Evolutionary conservation across 2,888 invertebrate species (phyloP), one percentile per base, ranked within the genome.

Genomic region (Limnephilus marmoratus): DNA sequence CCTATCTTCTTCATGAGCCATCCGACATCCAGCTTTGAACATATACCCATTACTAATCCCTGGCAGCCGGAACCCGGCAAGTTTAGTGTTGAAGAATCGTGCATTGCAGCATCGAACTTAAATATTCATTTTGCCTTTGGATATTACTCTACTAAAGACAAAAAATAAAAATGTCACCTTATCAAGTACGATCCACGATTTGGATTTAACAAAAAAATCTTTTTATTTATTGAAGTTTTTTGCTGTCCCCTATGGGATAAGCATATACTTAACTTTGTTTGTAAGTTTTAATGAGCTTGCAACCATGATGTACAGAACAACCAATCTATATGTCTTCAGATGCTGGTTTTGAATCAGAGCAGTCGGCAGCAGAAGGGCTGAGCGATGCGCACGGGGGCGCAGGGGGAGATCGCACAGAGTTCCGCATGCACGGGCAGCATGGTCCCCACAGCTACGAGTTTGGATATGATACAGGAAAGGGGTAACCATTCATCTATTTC

Each of bases 391-490:
- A 90, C 31, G 93, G 93, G 41, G 94, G 4, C 95, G 95, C 0
- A 94, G 95, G 13, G 13, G 96, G 95, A n/a, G 96, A 96, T 82
- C 94, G 98, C 92, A 96, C 97, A 7, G 97, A 97, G 94, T 98
- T 98, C 96, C 97, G 98, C 94, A 97, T 98, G 96, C 97, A 98
- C 94, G 98, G 98, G 93, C 97, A 98, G 95, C 97, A 97, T 94
- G 98, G 98, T 85, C 98, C 98, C 0, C 97, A 97, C 94, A 97
- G 98, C 94, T 98, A 98, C 95, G 97, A 98, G 95, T 98, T 98
- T 95, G 98, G 98, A 94, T 98, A 96, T 95, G 98, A 98, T 94
- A 98, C 98, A 90, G 98, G 98, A 94, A 97, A 97, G 95, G 98
- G 98, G 98, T 98, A 96, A 96, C 95, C 94, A 80, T 80, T 49